These are phyloP conservation scores for Spea bombifrons DNA, from an alignment of 2,113 vertebrate species.

Conservation along the genomic window DNA sequence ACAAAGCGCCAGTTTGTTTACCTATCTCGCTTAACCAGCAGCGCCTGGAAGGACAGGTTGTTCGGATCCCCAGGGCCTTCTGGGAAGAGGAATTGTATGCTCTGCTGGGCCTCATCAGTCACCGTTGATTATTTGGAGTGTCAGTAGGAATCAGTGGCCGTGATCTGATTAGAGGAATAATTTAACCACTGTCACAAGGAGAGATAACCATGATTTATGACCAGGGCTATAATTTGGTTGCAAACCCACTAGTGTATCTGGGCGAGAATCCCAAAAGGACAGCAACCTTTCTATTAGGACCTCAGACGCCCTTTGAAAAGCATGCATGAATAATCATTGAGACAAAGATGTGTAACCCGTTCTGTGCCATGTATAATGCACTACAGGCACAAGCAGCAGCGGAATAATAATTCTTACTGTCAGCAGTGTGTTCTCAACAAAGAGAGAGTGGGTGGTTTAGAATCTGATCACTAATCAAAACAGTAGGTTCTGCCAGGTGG, in stretches of 20 bases:
- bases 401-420: not conserved
- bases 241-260: slow-evolving; percentile 46
- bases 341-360: slow-evolving; percentile 32
- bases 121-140: slow-evolving; percentile 47
- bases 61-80: slow-evolving; percentile 46
- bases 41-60: slow-evolving; percentile 48
- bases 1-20: slow-evolving; percentile 48
- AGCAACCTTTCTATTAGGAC: slow-evolving; percentile 47
- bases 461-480: not conserved
- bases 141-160: slow-evolving; percentile 49
- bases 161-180: slow-evolving; percentile 50
- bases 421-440: not conserved
- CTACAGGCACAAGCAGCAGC: not conserved
- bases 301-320: slow-evolving; percentile 44
- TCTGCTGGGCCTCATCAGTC: slow-evolving; percentile 45
- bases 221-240: slow-evolving; percentile 47
- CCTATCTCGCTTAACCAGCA: slow-evolving; percentile 48
- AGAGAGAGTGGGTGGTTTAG: not conserved
- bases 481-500: not conserved
- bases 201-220: slow-evolving; percentile 49
- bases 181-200: slow-evolving; percentile 48
- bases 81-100: slow-evolving; percentile 48
- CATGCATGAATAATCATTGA: slow-evolving; percentile 46
- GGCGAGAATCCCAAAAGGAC: slow-evolving; percentile 45
- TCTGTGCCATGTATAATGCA: not conserved